Conservation (phyloP, 2,113 vertebrate species). For the Corythoichthys haematopterus region DNA sequence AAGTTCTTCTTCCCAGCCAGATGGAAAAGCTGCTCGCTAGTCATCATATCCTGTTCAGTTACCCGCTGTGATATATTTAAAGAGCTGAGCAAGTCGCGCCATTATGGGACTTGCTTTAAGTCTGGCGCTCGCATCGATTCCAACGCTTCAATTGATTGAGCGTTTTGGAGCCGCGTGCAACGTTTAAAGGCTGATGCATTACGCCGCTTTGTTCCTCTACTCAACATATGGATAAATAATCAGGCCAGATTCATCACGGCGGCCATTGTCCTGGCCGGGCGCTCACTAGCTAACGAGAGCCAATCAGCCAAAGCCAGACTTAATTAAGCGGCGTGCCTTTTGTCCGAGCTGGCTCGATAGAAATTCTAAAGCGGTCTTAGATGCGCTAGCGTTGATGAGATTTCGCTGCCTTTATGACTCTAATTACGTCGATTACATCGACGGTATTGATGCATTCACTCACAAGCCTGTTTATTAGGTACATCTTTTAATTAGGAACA, state of each 20-base stretch:
- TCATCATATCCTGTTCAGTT: conserved; percentile 70
- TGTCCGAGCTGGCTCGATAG: conserved; percentile 43
- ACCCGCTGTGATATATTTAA: conserved; percentile 64
- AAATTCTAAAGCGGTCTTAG: conserved; percentile 50
- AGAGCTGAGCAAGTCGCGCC: conserved; percentile 22
- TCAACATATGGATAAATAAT: conserved; percentile 53
- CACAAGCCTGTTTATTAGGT: background rate
- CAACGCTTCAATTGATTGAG: background rate
- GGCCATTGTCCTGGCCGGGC: conserved; percentile 36
- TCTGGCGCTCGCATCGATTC: background rate
- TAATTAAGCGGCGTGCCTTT: conserved; percentile 55
- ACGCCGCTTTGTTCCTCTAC: conserved; percentile 28
- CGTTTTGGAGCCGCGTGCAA: conserved; percentile 1
- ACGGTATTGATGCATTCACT: conserved; percentile 24
- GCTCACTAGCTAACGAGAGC: conserved; percentile 37
- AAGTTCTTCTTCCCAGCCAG: conserved; percentile 53
- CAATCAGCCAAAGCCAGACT: conserved; percentile 46
- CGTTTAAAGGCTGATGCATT: conserved; percentile 20
- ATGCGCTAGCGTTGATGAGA: conserved; percentile 45
- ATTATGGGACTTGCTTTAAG: conserved; percentile 1
- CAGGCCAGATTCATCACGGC: conserved; percentile 35
- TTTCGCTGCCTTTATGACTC: conserved; percentile 42
- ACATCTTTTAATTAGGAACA: background rate
- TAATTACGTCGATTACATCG: conserved; percentile 59
- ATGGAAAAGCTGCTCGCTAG: conserved; percentile 65